A percentile compares a stretch with the other conserved stretches of the same genome.
Evolutionary conservation across 2,113 vertebrate species (phyloP).

Genomic region (Sceloporus tristichus): DNA sequence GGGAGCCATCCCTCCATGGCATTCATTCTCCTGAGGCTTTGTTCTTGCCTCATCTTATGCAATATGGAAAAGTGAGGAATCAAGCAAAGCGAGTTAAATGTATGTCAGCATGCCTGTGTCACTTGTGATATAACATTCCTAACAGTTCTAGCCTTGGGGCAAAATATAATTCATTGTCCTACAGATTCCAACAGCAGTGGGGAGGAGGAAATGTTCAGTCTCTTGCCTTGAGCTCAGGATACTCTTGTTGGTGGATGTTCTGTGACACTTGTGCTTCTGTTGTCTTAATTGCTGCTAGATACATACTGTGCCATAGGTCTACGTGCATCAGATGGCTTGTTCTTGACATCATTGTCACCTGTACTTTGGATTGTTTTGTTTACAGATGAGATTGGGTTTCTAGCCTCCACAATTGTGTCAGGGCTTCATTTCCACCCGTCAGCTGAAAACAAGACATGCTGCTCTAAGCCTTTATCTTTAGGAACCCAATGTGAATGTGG

Average conservation of each 20-base stretch:
- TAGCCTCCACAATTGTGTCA: too few species aligned
- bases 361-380: neutral
- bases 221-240: neutral
- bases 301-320: neutral
- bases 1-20: too few species aligned
- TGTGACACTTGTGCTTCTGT: neutral
- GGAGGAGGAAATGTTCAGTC: neutral
- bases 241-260: neutral
- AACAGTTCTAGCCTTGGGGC: neutral
- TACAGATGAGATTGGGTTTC: neutral
- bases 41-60: too few species aligned
- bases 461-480: slow-evolving; percentile 55
- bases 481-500: slow-evolving; percentile 21
- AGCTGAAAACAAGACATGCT: slow-evolving; percentile 18
- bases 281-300: slow-evolving; percentile 17
- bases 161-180: neutral
- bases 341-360: neutral
- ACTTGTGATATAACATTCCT: neutral
- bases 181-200: too few species aligned
- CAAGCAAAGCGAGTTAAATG: too few species aligned
- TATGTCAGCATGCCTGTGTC: too few species aligned
- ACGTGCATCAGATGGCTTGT: neutral
- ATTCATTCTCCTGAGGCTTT: too few species aligned
- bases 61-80: too few species aligned
- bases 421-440: neutral